Percentiles rank a stretch among this genome's conserved stretches.
Conservation (phyloP, 1,140 invertebrate species). For the Spodoptera frugiperda region DNA sequence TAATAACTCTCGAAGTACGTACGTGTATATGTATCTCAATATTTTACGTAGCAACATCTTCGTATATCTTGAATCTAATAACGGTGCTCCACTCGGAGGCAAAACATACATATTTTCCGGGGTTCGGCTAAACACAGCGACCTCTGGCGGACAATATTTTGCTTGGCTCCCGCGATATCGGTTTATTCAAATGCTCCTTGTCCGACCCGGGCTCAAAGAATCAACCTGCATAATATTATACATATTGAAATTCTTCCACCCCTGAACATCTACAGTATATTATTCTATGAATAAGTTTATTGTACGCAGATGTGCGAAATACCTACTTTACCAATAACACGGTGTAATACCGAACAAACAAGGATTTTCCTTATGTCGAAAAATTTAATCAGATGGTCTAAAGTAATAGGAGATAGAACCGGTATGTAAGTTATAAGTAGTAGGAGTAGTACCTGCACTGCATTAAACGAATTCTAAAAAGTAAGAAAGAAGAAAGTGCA, state of each 20-base stretch:
- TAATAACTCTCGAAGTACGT: neutral
- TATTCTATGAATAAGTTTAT: slow-evolving; percentile 82
- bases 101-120: slow-evolving; percentile 77
- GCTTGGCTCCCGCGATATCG: slow-evolving; percentile 78
- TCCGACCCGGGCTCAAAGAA: slow-evolving; percentile 82
- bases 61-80: slow-evolving; percentile 71
- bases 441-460: neutral
- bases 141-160: slow-evolving; percentile 83
- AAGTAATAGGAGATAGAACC: neutral
- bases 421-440: neutral
- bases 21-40: slow-evolving; percentile 27
- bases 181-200: slow-evolving; percentile 84
- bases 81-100: slow-evolving; percentile 62
- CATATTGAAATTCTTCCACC: slow-evolving; percentile 83
- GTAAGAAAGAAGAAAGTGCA: slow-evolving; percentile 23
- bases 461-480: slow-evolving; percentile 11
- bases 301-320: slow-evolving; percentile 58
- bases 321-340: slow-evolving; percentile 35
- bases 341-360: neutral
- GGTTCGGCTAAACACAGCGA: slow-evolving; percentile 70
- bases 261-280: slow-evolving; percentile 74
- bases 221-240: slow-evolving; percentile 85
- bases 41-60: slow-evolving; percentile 45
- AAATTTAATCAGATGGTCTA: neutral
- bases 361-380: neutral